Percentiles rank a stretch among this genome's conserved stretches.
Conservation (phyloP, 2,888 invertebrate genomes). For the Blastobasis adustella region DNA sequence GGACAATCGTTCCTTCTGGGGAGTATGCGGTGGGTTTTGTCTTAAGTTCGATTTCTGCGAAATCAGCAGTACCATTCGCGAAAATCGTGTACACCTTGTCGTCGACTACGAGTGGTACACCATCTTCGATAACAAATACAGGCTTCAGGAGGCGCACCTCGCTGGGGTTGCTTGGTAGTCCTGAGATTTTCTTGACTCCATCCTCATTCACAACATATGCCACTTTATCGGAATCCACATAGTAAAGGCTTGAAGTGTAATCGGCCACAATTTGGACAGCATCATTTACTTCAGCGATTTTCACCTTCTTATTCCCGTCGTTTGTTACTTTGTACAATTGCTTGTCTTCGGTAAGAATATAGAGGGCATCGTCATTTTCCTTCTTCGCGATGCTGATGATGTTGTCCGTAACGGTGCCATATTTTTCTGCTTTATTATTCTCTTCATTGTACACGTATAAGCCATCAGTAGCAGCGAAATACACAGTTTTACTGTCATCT, state of each 20-base stretch:
- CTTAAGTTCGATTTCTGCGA: constrained; percentile 21
- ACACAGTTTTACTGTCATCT: constrained; percentile 27
- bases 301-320: constrained; percentile 37
- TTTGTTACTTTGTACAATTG: constrained; percentile 44
- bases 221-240: constrained; percentile 30
- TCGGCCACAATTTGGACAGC: constrained; percentile 46
- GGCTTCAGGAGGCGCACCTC: constrained; percentile 34
- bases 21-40: constrained; percentile 38
- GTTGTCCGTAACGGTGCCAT: constrained; percentile 36
- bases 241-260: constrained; percentile 42
- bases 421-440: constrained; percentile 32
- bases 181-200: constrained; percentile 34
- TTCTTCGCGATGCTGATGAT: constrained; percentile 34
- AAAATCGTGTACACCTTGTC: constrained; percentile 29
- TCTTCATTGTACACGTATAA: constrained; percentile 31
- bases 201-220: constrained; percentile 27
- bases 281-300: constrained; percentile 29
- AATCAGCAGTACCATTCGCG: constrained; percentile 34
- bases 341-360: constrained; percentile 39
- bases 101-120: constrained; percentile 32
- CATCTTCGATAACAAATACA: constrained; percentile 31
- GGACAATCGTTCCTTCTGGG: constrained; percentile 36
- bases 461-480: constrained; percentile 40
- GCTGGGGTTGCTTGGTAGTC: constrained; percentile 31
- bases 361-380: constrained; percentile 31